Conservation (phyloP, 2,797 vertebrate species). For the Manis javanica region DNA sequence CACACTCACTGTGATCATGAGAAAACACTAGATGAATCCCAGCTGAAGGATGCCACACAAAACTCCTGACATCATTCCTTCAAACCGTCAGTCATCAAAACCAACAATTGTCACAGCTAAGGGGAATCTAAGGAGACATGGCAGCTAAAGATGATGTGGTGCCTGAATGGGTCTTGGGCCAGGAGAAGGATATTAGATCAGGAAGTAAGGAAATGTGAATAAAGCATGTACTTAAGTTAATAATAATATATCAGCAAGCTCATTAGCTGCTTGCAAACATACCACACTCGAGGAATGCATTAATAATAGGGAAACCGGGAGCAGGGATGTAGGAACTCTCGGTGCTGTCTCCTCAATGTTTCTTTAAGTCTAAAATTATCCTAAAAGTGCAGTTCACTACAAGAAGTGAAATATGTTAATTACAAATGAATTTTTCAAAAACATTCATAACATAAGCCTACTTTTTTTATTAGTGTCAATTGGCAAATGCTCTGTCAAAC, state of each 20-base stretch:
- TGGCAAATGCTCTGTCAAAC: neutral
- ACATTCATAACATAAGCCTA: neutral
- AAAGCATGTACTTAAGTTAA: neutral
- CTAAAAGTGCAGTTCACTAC: neutral
- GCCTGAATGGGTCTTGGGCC: neutral
- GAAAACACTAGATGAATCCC: neutral
- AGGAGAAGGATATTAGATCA: neutral
- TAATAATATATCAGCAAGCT: neutral
- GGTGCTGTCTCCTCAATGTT: neutral
- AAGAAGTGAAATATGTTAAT: slow-evolving; percentile 27
- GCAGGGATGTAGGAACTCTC: neutral
- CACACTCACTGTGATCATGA: neutral
- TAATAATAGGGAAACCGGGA: neutral
- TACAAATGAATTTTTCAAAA: slow-evolving; percentile 11
- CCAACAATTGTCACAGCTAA: neutral
- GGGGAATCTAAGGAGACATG: neutral
- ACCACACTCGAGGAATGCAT: neutral
- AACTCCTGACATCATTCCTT: neutral
- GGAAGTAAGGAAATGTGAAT: slow-evolving; percentile 1
- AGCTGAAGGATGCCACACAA: neutral
- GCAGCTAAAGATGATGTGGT: neutral
- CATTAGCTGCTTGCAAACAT: neutral
- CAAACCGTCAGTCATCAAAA: slow-evolving; percentile 5
- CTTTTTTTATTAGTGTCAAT: neutral
- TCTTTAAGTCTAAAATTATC: slow-evolving; percentile 13